Conservation (phyloP, 2,113 vertebrate genomes). For the Eublepharis macularius region DNA sequence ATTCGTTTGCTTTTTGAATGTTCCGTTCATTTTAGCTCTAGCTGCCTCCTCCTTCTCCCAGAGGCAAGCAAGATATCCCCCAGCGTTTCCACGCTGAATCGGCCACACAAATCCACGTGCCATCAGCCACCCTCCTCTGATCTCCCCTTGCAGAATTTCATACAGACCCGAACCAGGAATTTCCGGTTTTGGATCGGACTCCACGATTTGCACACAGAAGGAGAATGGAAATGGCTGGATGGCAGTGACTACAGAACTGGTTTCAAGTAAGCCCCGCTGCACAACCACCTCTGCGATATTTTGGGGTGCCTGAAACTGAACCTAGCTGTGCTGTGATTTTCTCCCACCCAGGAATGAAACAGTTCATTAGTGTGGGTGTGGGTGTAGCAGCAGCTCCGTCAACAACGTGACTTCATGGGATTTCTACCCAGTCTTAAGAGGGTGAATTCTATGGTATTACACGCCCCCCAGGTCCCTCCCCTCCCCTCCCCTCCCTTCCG, state of each 20-base stretch:
- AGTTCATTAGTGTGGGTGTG: no score
- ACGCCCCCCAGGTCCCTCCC: no score
- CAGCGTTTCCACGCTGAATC: not conserved
- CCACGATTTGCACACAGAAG: not conserved
- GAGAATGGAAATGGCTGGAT: not conserved
- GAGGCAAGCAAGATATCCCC: not conserved
- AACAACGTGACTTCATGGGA: no score
- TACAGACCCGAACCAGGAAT: not conserved
- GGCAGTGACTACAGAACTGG: not conserved
- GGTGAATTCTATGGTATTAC: no score
- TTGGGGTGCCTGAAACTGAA: no score
- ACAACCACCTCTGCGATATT: not conserved
- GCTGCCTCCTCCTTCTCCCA: not conserved
- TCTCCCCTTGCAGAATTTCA: slow-evolving; percentile 1
- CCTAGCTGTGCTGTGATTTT: no score
- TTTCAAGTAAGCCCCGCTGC: not conserved
- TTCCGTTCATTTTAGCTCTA: not conserved
- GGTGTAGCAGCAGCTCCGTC: no score
- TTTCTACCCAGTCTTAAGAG: no score
- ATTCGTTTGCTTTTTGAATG: not conserved
- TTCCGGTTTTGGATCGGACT: slow-evolving; percentile 12
- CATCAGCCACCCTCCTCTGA: not conserved
- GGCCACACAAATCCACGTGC: not conserved
- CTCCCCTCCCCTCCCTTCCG: no score
- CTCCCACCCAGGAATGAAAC: no score